Evolutionary conservation across 2,888 invertebrate species (phyloP).

Genomic region (Nematopogon swammerdamellus): DNA sequence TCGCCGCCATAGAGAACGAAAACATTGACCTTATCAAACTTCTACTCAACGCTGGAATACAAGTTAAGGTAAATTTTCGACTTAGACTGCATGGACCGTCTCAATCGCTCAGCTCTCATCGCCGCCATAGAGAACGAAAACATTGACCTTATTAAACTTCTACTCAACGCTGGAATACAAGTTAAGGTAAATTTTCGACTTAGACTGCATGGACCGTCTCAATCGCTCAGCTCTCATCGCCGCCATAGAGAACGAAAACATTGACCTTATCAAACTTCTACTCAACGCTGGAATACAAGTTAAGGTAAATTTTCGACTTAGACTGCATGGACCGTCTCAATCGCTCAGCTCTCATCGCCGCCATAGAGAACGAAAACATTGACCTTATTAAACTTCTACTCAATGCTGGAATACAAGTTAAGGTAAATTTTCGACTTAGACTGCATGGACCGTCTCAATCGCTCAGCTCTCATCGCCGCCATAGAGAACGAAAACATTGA

Average conservation of each 20-base stretch:
- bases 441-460: no score
- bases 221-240: constrained; percentile 91
- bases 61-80: constrained; percentile 82
- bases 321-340: constrained; percentile 96
- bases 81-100: constrained; percentile 93
- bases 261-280: constrained; percentile 83
- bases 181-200: constrained; percentile 82
- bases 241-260: constrained; percentile 97
- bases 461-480: no score
- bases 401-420: constrained; percentile 77
- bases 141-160: constrained; percentile 82
- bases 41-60: constrained; percentile 76
- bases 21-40: constrained; percentile 89
- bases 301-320: constrained; percentile 79
- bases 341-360: constrained; percentile 87
- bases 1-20: constrained; percentile 96
- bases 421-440: no score
- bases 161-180: constrained; percentile 78
- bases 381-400: constrained; percentile 86
- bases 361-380: constrained; percentile 97
- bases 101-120: constrained; percentile 89
- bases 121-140: constrained; percentile 98
- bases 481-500: no score
- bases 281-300: constrained; percentile 80
- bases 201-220: constrained; percentile 94